Base-by-base conservation (phyloP, 2,888 invertebrate genomes). In the Eustalomyia histrio region DNA sequence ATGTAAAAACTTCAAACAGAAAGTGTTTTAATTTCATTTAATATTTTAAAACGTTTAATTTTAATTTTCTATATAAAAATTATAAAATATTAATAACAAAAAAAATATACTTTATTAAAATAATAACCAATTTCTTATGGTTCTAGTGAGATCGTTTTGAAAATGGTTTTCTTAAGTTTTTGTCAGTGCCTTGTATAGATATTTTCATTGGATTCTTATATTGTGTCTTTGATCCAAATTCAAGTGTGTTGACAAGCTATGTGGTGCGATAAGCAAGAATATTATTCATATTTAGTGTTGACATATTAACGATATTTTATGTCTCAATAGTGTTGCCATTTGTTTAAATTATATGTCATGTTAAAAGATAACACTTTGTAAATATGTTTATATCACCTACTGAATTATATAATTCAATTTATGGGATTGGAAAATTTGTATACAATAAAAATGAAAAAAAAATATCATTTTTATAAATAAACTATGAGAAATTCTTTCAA, bases 241-340 rank as follows among this genome's bases (percentile, higher is more conserved):
- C 53, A 60, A 64, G 69, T 73, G 73, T 80, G 61, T 61, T 76
- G 63, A 71, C 53, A 76, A 65, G 57, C 8, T 71, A 17, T 57
- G 12, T 71, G 14, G 47, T 47, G 12, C 43, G 72, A 60, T 78
- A 78, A 78, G 76, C 43, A 21, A 50, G 47, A 55, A 53, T 58
- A 65, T 60, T 58, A 69, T 64, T 69, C 24, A 69, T 53, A 43
- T 78, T 24, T 53, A 55, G 65, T 72, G 65, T 43, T 78, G 60
- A 78, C 43, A 71, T 53, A 60, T 43, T 58, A 55, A 65, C 43
- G 24, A 53, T 52, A 47, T 47, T 47, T 47, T n/a, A n/a, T 47
- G 43, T n/a, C 43, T n/a, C 14, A 14, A 14, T n/a, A 47, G 43
- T 47, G 43, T 47, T 47, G 43, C 43, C 43, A 47, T 47, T n/a